phyloP scores from a whole-genome alignment of 2,797 vertebrate species.

The Lycodopsis pacificus region DNA sequence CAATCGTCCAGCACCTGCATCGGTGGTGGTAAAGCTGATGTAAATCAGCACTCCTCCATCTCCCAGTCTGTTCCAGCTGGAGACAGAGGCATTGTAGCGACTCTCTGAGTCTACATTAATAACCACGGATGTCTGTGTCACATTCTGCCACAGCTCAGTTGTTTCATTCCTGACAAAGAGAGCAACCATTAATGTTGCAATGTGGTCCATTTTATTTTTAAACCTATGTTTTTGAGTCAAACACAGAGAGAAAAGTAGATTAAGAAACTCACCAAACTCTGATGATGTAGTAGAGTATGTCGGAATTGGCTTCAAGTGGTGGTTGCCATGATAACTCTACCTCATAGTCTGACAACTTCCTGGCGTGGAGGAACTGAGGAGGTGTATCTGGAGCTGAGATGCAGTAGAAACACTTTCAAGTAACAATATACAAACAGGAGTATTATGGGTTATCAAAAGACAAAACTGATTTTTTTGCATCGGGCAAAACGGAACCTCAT shows the following conservation, averaged over 20 bases:
- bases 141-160: conserved; percentile 85
- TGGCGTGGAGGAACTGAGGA: conserved; percentile 88
- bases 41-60: conserved; percentile 88
- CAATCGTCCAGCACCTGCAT: conserved; percentile 85
- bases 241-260: not conserved
- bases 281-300: conserved; percentile 93
- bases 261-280: conserved; percentile 91
- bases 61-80: conserved; percentile 92
- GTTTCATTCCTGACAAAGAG: conserved; percentile 87
- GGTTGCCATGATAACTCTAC: conserved; percentile 94
- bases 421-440: conserved; percentile 38
- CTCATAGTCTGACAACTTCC: conserved; percentile 92
- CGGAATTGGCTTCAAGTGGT: conserved; percentile 92
- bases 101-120: conserved; percentile 88
- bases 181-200: conserved; percentile 7
- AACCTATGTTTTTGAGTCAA: not conserved
- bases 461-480: conserved; percentile 11
- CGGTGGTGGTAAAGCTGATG: conserved; percentile 87
- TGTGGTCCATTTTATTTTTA: conserved; percentile 1
- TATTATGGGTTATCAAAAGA: not conserved
- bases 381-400: conserved; percentile 93
- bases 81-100: conserved; percentile 90
- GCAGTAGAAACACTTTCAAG: conserved; percentile 74
- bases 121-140: conserved; percentile 87
- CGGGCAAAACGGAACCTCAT: conserved; percentile 26